Conservation (phyloP, 2,113 vertebrate species). For the Paracanthobrama guichenoti region DNA sequence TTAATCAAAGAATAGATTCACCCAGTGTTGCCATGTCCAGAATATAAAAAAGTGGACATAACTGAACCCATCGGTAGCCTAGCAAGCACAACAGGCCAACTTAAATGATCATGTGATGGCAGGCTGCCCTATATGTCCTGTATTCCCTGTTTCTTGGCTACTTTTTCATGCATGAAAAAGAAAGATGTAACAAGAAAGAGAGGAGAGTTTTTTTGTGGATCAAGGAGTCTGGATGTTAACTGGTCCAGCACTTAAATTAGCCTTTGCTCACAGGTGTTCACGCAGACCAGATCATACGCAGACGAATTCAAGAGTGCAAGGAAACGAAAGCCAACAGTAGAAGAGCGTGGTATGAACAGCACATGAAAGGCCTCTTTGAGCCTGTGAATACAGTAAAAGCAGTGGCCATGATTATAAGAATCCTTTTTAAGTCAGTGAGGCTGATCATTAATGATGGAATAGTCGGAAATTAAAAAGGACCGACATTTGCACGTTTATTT, state of each 20-base stretch:
- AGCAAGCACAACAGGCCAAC: constrained; percentile 32
- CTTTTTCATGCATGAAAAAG: constrained; percentile 68
- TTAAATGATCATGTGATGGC: constrained; percentile 49
- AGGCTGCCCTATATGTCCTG: constrained; percentile 66
- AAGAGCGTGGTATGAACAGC: constrained; percentile 54
- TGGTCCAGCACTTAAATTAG: constrained; percentile 31
- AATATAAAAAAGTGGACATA: neutral
- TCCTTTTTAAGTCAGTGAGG: constrained; percentile 62
- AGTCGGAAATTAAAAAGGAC: constrained; percentile 65
- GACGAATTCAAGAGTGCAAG: constrained; percentile 34
- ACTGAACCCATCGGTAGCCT: neutral
- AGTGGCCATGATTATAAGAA: constrained; percentile 80
- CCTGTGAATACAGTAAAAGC: constrained; percentile 70
- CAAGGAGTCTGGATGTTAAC: constrained; percentile 42
- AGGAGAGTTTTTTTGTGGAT: constrained; percentile 44
- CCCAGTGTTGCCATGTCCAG: neutral
- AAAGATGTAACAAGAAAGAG: constrained; percentile 62
- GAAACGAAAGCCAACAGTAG: constrained; percentile 31
- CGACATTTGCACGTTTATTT: constrained; percentile 70
- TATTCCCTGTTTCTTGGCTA: constrained; percentile 67
- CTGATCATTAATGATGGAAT: constrained; percentile 70
- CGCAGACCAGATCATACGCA: constrained; percentile 12
- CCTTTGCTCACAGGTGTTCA: constrained; percentile 43
- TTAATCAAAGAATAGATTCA: constrained; percentile 8
- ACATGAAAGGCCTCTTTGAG: constrained; percentile 77